Base-by-base conservation (phyloP, 2,797 vertebrate genomes). In the Neosilurus mollespiculum region DNA sequence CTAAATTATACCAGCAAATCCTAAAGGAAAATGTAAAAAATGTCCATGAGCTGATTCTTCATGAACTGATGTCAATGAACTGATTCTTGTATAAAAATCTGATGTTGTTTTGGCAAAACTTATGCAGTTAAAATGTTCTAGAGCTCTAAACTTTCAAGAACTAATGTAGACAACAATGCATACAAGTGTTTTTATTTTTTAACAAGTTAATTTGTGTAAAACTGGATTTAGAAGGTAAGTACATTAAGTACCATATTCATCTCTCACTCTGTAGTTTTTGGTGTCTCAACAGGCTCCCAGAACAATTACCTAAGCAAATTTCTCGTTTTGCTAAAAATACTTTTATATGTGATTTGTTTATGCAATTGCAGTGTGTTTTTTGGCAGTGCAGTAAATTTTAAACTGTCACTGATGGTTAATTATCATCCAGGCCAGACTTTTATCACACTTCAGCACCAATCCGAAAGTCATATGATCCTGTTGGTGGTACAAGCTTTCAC, bases 401-500 rank as follows among this genome's bases (percentile, higher is more conserved):
- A 53, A 54, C 18, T 56, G 43, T 70, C 62, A 58, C 24, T 49
- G 56, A 80, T 12, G 70, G 72, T 80, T 69, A 80, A 83, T 83
- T 24, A 58, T 75, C 56, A 75, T 75, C 81, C 64, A 70, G 26
- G 58, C 34, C 56, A 61, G 77, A 69, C 49, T 76, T 83, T 62
- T 69, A 49, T 80, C 75, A 76, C 79, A 58, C 77, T 65, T 70
- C 24, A 56, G 53, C 70, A 80, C 49, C 78, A 78, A 84, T 62
- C 67, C 22, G 54, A 75, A 62, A 67, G 69, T 84, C 82, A 84
- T 84, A 69, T 84, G 85, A 84, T 72, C 43, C 24, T 8, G 15
- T n/a, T 43, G 56, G 43, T 78, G 49, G 72, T 79, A 51, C 10
- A 15, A 67, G 59, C 67, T 66, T n/a, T 77, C 24, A 14, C 16